Conservation (phyloP, 2,888 invertebrate species). For the Augochlorella aurata region DNA sequence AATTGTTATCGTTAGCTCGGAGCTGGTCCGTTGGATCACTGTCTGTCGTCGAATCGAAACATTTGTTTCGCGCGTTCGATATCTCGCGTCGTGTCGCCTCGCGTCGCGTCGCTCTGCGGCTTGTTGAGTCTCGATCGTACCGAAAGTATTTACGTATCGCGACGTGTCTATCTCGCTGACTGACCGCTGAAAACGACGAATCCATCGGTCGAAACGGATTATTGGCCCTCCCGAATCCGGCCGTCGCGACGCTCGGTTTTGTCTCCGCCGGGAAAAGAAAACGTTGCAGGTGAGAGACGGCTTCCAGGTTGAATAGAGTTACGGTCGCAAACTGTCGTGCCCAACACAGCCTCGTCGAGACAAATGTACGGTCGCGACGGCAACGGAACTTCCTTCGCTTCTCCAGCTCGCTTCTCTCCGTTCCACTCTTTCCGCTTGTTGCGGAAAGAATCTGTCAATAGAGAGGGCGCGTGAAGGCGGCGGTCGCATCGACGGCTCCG, state of each 20-base stretch:
- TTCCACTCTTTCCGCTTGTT: constrained; percentile 35
- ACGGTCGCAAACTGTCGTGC: constrained; percentile 45
- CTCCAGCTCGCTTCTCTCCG: constrained; percentile 2
- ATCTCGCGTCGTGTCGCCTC: constrained; percentile 11
- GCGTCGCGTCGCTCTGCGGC: neutral
- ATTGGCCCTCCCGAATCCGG: neutral
- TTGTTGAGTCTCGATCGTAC: constrained; percentile 18
- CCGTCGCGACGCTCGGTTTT: neutral
- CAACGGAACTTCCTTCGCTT: constrained; percentile 28
- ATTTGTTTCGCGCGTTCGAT: constrained; percentile 8
- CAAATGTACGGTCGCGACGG: constrained; percentile 61
- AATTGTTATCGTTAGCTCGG: constrained; percentile 25
- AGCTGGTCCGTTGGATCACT: neutral
- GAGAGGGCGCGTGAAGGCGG: constrained; percentile 45
- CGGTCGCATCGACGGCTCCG: constrained; percentile 52
- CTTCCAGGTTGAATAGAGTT: constrained; percentile 15
- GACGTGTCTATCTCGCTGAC: neutral
- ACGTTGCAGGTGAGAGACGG: neutral
- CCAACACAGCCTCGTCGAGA: constrained; percentile 52
- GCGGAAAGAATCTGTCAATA: constrained; percentile 67
- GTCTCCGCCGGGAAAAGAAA: neutral
- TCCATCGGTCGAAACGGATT: neutral
- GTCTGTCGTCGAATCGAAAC: neutral
- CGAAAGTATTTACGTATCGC: constrained; percentile 16
- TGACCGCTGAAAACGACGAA: no score